Evolutionary conservation across 2,888 invertebrate species (phyloP).

Genomic region (Quadroppia sp.): DNA sequence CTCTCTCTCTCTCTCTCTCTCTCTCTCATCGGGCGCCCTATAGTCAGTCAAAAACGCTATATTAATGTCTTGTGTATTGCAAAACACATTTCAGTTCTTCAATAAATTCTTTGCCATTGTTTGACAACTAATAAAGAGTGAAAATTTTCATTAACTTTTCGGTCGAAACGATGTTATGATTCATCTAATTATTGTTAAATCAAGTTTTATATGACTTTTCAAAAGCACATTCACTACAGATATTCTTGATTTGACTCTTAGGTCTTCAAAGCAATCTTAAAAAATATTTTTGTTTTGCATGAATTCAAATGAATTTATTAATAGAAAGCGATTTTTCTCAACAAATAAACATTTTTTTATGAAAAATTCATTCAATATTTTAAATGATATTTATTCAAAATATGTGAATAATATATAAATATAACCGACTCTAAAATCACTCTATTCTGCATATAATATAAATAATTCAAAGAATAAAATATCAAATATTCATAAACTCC

Average conservation of each 20-base stretch:
- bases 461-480: neutral
- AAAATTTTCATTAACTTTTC: neutral
- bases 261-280: no score
- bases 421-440: neutral
- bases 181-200: neutral
- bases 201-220: neutral
- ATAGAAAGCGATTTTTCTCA: neutral
- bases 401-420: no score
- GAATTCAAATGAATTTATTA: no score
- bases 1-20: slow-evolving; percentile 20
- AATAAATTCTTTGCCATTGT: neutral
- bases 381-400: neutral
- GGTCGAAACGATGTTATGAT: neutral
- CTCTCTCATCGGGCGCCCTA: neutral
- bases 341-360: neutral
- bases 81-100: neutral
- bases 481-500: slow-evolving; percentile 23
- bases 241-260: no score
- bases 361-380: neutral
- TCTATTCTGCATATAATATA: neutral
- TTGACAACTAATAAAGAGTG: neutral
- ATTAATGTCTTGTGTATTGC: slow-evolving; percentile 21
- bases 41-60: neutral
- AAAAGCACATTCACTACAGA: no score
- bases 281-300: no score